Base-by-base conservation (phyloP, 2,797 vertebrate genomes). In the Allochrocebus solatus region DNA sequence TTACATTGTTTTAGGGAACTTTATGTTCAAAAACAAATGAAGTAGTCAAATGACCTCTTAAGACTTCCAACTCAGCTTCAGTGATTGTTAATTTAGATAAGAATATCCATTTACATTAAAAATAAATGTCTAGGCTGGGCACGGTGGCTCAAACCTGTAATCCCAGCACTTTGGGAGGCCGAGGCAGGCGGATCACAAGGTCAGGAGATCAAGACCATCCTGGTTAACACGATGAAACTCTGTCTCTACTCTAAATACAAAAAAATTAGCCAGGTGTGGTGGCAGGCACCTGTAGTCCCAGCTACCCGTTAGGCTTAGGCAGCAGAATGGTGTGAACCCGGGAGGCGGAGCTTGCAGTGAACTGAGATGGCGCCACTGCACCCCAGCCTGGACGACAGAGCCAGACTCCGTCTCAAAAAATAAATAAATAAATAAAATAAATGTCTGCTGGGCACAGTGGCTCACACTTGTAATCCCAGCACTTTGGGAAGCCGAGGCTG, bases 21-120 rank as follows among this genome's bases (percentile, higher is more conserved):
- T 97, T 94, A 91, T 43, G 30, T 59, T 88, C 64, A 55, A 48
- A 83, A 93, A 91, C 76, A 94, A 94, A 89, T 64, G n/a, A 89
- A 30, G 22, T 93, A 94, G 57, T 72, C n/a, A 82, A 24, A 87
- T 87, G 33, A 67, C n/a, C 26, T 94, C n/a, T 33, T 93, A 86
- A 94, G 55, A 82, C 19, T 26, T 97, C 76, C 48, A 92, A 4
- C 41, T 96, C 17, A 57, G 55, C 82, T 96, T 88, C 80, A 41
- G 26, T 90, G 50, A 75, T 9, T 91, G n/a, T 96, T 61, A 82
- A 57, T 84, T 83, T 92, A 95, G 41, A 70, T 22, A 95, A 92
- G 3, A 94, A 8, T 13, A 81, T 70, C 50, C 21, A 61, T 14
- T 84, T 91, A 75, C 5, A 50, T 79, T 96, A 93, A 95, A 84